Conservation (phyloP, 2,797 vertebrate genomes). For the Paedocypris micromegethes region DNA sequence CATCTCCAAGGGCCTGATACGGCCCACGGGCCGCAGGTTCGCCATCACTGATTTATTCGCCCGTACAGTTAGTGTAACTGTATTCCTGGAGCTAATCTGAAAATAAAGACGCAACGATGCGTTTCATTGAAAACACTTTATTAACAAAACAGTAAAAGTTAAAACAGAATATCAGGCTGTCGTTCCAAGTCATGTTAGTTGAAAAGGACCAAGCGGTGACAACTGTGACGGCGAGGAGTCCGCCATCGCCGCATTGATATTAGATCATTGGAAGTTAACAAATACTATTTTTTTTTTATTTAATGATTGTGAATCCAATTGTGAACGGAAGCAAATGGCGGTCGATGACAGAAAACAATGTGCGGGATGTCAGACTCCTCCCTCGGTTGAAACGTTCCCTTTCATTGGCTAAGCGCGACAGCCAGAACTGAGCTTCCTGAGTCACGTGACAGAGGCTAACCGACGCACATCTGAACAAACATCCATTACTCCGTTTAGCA, state of each 20-base stretch:
- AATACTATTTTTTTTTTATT: too few species aligned
- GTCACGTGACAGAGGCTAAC: constrained; percentile 36
- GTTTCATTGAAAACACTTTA: constrained; percentile 61
- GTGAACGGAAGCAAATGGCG: too few species aligned
- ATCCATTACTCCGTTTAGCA: constrained; percentile 24
- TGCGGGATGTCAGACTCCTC: constrained; percentile 2
- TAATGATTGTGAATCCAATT: too few species aligned
- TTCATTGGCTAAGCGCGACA: constrained; percentile 21
- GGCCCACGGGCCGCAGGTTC: too few species aligned
- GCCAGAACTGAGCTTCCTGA: constrained; percentile 40
- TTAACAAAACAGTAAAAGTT: constrained; percentile 65
- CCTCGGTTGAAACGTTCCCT: constrained; percentile 19
- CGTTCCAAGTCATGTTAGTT: constrained; percentile 68
- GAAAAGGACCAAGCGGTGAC: constrained; percentile 69
- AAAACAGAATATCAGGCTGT: constrained; percentile 63
- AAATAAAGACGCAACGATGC: neutral
- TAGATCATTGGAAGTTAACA: too few species aligned
- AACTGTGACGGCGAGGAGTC: constrained; percentile 57
- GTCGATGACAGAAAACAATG: neutral
- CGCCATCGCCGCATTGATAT: constrained; percentile 60
- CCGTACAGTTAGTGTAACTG: too few species aligned
- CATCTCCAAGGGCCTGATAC: too few species aligned
- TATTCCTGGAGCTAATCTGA: too few species aligned
- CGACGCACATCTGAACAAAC: constrained; percentile 22
- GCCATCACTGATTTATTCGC: too few species aligned